A percentile compares a stretch with the other conserved stretches of the same genome.
phyloP scores from a whole-genome alignment of 2,113 vertebrate species.

The Acinonyx jubatus region DNA sequence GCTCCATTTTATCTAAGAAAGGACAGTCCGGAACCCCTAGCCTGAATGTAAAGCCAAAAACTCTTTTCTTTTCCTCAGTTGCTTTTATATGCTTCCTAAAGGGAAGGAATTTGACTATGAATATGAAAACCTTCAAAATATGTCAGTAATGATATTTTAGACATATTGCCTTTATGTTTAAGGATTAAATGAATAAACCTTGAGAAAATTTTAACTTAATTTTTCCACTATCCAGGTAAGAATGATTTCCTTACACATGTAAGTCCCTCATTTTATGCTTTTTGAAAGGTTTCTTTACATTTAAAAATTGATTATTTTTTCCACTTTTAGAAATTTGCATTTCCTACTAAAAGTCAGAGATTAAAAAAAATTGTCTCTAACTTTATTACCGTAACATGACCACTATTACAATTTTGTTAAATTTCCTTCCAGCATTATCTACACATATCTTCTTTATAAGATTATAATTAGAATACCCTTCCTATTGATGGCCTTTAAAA shows the following conservation, averaged over 20 bases:
- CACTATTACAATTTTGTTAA: neutral
- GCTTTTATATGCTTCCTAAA: neutral
- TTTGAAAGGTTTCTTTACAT: neutral
- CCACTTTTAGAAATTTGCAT: neutral
- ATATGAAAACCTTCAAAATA: neutral
- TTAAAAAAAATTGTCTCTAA: neutral
- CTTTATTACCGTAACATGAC: neutral
- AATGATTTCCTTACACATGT: neutral
- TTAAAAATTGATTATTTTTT: neutral
- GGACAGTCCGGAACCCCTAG: neutral
- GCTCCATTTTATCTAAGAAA: neutral
- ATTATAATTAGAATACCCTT: neutral
- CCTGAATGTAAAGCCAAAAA: neutral
- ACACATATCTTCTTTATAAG: neutral
- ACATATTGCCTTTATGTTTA: neutral
- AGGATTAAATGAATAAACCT: neutral
- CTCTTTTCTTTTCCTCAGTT: neutral
- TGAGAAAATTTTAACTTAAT: conserved; percentile 18
- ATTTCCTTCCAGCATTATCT: neutral
- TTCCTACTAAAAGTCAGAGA: neutral
- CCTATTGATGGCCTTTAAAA: neutral
- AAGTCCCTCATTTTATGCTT: neutral
- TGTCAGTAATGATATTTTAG: neutral
- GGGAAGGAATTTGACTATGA: neutral
- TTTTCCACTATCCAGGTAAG: neutral